Evolutionary conservation across 2,888 invertebrate species (phyloP).

Genomic region (Bombylius discolor): DNA sequence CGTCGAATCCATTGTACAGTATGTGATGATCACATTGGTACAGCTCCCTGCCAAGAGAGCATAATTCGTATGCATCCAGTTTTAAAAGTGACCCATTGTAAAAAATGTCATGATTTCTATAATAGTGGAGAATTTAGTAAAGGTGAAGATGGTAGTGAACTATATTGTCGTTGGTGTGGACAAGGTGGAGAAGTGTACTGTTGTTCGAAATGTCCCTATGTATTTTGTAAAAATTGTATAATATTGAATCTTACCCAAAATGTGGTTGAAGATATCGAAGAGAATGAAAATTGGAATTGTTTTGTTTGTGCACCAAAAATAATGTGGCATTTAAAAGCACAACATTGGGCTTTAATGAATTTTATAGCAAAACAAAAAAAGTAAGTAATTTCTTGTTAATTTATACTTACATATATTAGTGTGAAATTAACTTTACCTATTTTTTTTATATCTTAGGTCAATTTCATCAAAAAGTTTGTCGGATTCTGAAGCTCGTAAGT

Average conservation of each 20-base stretch:
- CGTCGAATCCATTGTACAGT: slow-evolving; percentile 58
- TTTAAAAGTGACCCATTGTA: slow-evolving; percentile 57
- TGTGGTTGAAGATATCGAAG: slow-evolving; percentile 57
- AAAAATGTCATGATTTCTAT: slow-evolving; percentile 61
- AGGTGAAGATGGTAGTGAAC: slow-evolving; percentile 70
- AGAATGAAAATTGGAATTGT: slow-evolving; percentile 68
- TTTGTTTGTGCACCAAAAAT: slow-evolving; percentile 58
- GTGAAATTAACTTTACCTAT: too few relatives aligned
- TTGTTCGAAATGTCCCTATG: slow-evolving; percentile 60
- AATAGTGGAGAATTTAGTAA: slow-evolving; percentile 70
- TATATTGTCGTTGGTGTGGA: slow-evolving; percentile 75
- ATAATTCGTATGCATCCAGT: slow-evolving; percentile 61
- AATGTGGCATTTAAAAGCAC: slow-evolving; percentile 51
- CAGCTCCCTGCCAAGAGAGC: slow-evolving; percentile 47
- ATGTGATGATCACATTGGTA: slow-evolving; percentile 62
- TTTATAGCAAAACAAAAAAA: slow-evolving; percentile 48
- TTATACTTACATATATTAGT: not conserved
- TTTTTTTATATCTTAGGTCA: slow-evolving; percentile 13
- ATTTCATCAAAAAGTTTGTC: slow-evolving; percentile 20
- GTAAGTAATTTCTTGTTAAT: slow-evolving; percentile 17
- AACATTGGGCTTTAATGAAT: slow-evolving; percentile 57
- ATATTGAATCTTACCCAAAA: slow-evolving; percentile 53
- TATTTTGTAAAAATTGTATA: slow-evolving; percentile 67
- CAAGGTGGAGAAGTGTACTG: slow-evolving; percentile 69
- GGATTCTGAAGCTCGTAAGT: slow-evolving; percentile 22